phyloP scores from a whole-genome alignment of 2,113 vertebrate genomes.

The Petrocephalus microphthalmus region DNA sequence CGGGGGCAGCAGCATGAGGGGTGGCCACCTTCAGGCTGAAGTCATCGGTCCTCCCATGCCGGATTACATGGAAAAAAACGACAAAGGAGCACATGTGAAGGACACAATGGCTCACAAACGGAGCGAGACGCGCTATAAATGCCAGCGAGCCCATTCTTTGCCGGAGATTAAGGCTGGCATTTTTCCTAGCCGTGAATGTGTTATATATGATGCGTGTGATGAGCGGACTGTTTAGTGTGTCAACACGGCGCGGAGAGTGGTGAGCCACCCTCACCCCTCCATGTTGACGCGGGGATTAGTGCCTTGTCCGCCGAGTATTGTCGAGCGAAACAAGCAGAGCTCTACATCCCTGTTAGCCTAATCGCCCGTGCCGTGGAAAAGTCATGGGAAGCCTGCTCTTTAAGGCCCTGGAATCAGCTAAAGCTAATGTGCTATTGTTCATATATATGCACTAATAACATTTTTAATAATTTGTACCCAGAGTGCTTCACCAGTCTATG shows the following conservation, averaged over 20 bases:
- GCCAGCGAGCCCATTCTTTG: not conserved
- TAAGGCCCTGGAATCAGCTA: not conserved
- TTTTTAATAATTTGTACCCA: not conserved
- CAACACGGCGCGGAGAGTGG: constrained; percentile 22
- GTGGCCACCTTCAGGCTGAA: not conserved
- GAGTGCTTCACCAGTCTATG: not conserved
- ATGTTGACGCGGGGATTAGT: constrained; percentile 26
- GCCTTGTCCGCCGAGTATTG: not conserved
- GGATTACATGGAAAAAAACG: not conserved
- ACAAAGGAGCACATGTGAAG: not conserved
- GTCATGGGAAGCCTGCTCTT: not conserved
- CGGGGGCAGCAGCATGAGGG: not conserved
- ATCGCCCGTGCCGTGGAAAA: not conserved
- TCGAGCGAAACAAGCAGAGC: not conserved
- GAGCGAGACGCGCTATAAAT: constrained; percentile 36
- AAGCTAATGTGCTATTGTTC: not conserved
- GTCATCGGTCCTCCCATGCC: constrained; percentile 20
- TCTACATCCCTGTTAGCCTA: not conserved
- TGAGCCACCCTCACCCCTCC: constrained; percentile 23
- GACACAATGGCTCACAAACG: constrained; percentile 5
- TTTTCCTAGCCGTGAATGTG: constrained; percentile 17
- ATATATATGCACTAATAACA: too few species aligned
- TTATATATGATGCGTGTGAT: constrained; percentile 6
- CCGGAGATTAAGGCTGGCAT: constrained; percentile 28
- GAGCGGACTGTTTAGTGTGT: constrained; percentile 32